Conservation (phyloP, 2,113 vertebrate genomes). For the Oenanthe melanoleuca region DNA sequence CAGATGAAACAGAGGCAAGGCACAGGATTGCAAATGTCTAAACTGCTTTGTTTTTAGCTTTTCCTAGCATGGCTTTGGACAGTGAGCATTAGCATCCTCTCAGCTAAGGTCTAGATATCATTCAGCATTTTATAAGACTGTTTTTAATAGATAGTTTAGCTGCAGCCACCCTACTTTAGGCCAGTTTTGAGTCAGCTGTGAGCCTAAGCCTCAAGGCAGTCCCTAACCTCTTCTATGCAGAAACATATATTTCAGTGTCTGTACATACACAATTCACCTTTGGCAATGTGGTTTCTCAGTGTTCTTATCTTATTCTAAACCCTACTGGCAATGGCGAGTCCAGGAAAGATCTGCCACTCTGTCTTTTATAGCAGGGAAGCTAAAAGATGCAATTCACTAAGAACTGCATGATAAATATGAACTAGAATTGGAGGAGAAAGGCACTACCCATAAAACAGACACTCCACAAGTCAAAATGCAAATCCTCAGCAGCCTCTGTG, state of each 20-base stretch:
- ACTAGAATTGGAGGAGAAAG: background rate
- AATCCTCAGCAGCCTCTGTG: background rate
- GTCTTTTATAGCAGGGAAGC: background rate
- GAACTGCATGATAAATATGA: background rate
- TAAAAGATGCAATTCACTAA: background rate
- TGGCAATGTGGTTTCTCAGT: background rate
- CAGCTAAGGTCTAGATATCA: background rate
- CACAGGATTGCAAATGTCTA: background rate
- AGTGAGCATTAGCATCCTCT: background rate
- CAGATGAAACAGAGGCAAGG: background rate
- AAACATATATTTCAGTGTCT: background rate
- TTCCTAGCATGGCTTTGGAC: background rate
- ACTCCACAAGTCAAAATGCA: fast-evolving
- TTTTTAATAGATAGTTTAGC: background rate
- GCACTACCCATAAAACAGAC: background rate
- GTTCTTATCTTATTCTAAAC: background rate
- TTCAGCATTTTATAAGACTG: background rate
- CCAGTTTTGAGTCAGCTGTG: background rate
- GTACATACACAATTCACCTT: background rate
- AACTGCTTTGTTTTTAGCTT: background rate
- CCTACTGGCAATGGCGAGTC: background rate
- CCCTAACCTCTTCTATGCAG: background rate
- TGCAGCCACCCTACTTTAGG: background rate
- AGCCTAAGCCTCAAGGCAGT: background rate
- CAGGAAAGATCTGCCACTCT: background rate